Conservation (phyloP, 2,888 invertebrate species). For the Pemphredon lugubris region DNA sequence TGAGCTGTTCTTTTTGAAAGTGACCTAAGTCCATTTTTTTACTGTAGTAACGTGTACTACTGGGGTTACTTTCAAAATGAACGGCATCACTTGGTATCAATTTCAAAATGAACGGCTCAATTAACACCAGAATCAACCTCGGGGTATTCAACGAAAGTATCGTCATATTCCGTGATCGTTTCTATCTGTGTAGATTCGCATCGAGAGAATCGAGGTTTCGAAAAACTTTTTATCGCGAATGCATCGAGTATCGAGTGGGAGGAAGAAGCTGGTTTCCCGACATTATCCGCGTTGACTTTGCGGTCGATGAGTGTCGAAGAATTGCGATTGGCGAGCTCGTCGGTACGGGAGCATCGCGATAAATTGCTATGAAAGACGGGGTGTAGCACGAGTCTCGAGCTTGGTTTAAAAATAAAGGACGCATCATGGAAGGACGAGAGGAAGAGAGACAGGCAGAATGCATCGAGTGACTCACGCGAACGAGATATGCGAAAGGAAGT, state of each 20-base stretch:
- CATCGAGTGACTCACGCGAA: slow-evolving; percentile 42
- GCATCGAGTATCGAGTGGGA: neutral
- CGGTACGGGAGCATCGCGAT: slow-evolving; percentile 20
- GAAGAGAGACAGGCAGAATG: slow-evolving; percentile 47
- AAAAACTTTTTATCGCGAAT: slow-evolving; percentile 10
- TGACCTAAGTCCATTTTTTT: too few relatives aligned
- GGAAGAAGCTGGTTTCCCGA: slow-evolving; percentile 1
- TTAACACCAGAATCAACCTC: too few relatives aligned
- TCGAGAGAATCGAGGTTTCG: too few relatives aligned
- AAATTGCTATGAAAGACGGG: slow-evolving; percentile 40
- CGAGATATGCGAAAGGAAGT: slow-evolving; percentile 50
- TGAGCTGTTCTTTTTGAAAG: too few relatives aligned
- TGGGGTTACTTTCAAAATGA: too few relatives aligned
- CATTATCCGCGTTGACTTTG: slow-evolving; percentile 13
- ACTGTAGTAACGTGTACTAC: too few relatives aligned
- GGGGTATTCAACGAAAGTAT: too few relatives aligned
- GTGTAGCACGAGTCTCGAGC: slow-evolving; percentile 51
- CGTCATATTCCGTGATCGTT: too few relatives aligned
- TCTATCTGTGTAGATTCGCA: too few relatives aligned
- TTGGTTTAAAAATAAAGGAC: slow-evolving; percentile 70
- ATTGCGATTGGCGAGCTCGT: slow-evolving; percentile 18
- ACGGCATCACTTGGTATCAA: too few relatives aligned
- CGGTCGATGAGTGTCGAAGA: slow-evolving; percentile 27
- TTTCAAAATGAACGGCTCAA: too few relatives aligned
- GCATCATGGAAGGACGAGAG: slow-evolving; percentile 60